These are phyloP conservation scores for Gila robusta DNA, from an alignment of 2,797 vertebrate genomes.

Conservation along the genomic window DNA sequence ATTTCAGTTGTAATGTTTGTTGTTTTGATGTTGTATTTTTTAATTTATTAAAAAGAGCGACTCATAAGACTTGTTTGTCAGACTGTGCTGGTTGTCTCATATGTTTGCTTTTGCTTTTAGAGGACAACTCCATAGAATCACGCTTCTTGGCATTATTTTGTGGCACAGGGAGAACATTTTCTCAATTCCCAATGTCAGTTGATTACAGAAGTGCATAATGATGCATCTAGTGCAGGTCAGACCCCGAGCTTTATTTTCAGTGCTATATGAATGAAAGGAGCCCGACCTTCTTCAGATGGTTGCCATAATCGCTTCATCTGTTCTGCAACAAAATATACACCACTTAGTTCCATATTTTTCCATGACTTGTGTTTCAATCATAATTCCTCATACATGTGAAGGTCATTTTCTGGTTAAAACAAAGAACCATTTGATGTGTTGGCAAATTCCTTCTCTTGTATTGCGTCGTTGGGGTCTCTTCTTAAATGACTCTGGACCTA, in stretches of 20 bases:
- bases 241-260: slow-evolving; percentile 64
- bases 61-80: background rate
- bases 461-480: slow-evolving; percentile 3
- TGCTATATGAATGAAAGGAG: slow-evolving; percentile 59
- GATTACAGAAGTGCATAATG: slow-evolving; percentile 64
- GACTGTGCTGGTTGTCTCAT: background rate
- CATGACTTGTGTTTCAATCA: slow-evolving; percentile 61
- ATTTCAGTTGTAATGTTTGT: too few species aligned
- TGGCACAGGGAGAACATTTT: background rate
- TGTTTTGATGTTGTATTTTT: too few species aligned
- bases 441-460: background rate
- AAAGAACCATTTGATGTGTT: slow-evolving; percentile 70
- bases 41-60: too few species aligned
- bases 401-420: slow-evolving; percentile 57
- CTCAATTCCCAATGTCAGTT: slow-evolving; percentile 23
- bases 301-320: slow-evolving; percentile 64
- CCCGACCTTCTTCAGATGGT: slow-evolving; percentile 56
- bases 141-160: background rate
- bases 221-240: slow-evolving; percentile 18
- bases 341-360: slow-evolving; percentile 61
- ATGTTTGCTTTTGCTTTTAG: background rate
- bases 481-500: slow-evolving; percentile 66
- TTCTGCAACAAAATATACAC: slow-evolving; percentile 64
- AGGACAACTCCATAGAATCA: background rate
- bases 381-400: slow-evolving; percentile 71